Conservation (phyloP, 1,140 invertebrate genomes). For the Drosophila erecta region DNA sequence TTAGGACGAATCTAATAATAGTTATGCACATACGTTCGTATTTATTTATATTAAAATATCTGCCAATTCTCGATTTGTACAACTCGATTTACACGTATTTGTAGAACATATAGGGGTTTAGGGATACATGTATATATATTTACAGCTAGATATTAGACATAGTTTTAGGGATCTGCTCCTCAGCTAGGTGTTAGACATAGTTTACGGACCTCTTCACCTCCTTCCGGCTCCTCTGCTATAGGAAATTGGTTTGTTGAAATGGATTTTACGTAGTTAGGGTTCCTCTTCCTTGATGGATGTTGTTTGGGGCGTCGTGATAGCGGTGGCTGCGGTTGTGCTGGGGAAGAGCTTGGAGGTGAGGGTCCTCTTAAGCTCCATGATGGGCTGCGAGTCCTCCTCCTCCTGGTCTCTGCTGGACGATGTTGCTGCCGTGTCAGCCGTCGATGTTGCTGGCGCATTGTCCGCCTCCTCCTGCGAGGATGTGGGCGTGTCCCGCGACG, state of each 20-base stretch:
- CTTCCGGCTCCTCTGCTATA: constrained; percentile 28
- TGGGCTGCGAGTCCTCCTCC: constrained; percentile 55
- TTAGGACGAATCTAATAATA: constrained; percentile 53
- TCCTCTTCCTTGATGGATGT: constrained; percentile 43
- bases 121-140: constrained; percentile 41
- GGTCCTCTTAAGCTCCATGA: constrained; percentile 56
- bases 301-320: constrained; percentile 5
- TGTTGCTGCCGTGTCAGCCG: constrained; percentile 38
- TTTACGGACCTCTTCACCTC: neutral
- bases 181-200: constrained; percentile 24
- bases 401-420: constrained; percentile 17
- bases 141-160: constrained; percentile 39
- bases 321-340: constrained; percentile 2
- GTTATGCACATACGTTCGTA: constrained; percentile 32
- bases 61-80: constrained; percentile 67
- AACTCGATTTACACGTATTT: constrained; percentile 73
- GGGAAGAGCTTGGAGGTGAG: constrained; percentile 62
- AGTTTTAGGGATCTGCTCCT: constrained; percentile 20
- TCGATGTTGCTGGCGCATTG: constrained; percentile 23
- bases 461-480: constrained; percentile 40
- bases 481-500: constrained; percentile 61
- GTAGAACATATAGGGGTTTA: constrained; percentile 47
- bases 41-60: constrained; percentile 41
- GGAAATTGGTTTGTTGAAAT: constrained; percentile 41
- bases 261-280: constrained; percentile 22